Evolutionary conservation across 1,140 invertebrate species (phyloP).

Genomic region (Lepidostoma basale): DNA sequence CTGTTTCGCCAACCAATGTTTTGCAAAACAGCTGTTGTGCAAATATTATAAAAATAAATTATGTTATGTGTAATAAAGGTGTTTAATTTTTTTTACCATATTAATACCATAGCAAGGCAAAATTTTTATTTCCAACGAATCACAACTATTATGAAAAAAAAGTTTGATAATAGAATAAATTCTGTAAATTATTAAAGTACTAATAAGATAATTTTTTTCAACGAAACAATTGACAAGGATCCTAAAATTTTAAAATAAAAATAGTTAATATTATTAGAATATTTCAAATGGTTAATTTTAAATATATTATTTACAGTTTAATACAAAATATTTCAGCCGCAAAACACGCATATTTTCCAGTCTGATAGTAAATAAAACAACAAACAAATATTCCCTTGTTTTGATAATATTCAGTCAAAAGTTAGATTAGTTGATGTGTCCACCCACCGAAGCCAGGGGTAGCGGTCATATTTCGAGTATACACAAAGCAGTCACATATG

Average conservation of each 20-base stretch:
- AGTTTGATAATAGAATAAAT: neutral
- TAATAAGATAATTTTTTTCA: neutral
- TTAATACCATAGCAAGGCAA: too few relatives aligned
- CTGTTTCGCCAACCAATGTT: too few relatives aligned
- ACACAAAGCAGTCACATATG: too few relatives aligned
- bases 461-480: too few relatives aligned
- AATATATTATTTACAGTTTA: neutral
- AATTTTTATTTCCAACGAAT: too few relatives aligned
- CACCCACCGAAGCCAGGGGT: too few relatives aligned
- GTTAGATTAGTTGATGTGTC: neutral
- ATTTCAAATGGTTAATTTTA: neutral
- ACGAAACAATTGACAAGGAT: too few relatives aligned
- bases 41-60: too few relatives aligned
- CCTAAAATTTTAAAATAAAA: neutral
- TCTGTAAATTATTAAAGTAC: neutral
- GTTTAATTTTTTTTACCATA: too few relatives aligned
- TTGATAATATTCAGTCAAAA: constrained; percentile 7
- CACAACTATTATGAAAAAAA: neutral
- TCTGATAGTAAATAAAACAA: neutral
- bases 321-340: constrained; percentile 1
- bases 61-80: too few relatives aligned
- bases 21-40: too few relatives aligned
- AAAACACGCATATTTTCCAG: too few relatives aligned
- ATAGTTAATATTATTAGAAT: neutral
- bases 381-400: neutral